Evolutionary conservation across 2,797 vertebrate genomes (phyloP), one percentile per base, ranked within the genome.

Genomic region (Parauchenoglanis punctatus): DNA sequence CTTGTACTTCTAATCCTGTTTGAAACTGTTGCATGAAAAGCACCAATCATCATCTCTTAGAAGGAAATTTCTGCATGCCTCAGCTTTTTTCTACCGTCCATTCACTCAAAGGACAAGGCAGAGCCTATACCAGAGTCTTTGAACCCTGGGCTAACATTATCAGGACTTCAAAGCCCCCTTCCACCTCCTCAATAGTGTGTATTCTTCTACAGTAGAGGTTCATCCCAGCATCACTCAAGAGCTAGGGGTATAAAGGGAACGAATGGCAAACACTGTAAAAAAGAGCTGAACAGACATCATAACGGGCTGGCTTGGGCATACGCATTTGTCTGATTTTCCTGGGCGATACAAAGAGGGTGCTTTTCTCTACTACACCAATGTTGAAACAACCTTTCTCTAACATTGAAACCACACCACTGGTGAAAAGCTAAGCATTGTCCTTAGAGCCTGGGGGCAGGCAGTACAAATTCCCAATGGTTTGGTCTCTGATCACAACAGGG

Each of bases 71-170:
- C 88, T 88, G 91, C 92, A 92, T 87, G 25, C 88, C 91, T 88
- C 90, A 89, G 93, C 88, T 89, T 92, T 93, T 93, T 93, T 93
- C 94, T 92, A 92, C 91, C 92, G 90, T 92, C 93, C 94, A 94
- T 94, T 95, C 93, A 94, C 91, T 93, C 93, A 73, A 89, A 93
- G 90, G 92, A 96, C 94, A 94, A 94, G 94, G 93, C 93, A 12
- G 90, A 89, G 89, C 92, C 94, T 95, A 92, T 94, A 88, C 89
- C 87, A 84, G 88, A 76, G 91, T 70, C 93, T 95, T 94, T 94
- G 93, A 96, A 94, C 94, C 89, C 88, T 89, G 83, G 91, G 92
- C 93, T 94, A 93, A 95, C 93, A 90, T 93, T 93, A 94, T 92
- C 88, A 93, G 85, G 85, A 93, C 94, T 95, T 95, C 94, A 96